A percentile compares a stretch with the other conserved stretches of the same genome.
phyloP scores from a whole-genome alignment of 2,113 vertebrate genomes.

The Rhynchomys soricoides region DNA sequence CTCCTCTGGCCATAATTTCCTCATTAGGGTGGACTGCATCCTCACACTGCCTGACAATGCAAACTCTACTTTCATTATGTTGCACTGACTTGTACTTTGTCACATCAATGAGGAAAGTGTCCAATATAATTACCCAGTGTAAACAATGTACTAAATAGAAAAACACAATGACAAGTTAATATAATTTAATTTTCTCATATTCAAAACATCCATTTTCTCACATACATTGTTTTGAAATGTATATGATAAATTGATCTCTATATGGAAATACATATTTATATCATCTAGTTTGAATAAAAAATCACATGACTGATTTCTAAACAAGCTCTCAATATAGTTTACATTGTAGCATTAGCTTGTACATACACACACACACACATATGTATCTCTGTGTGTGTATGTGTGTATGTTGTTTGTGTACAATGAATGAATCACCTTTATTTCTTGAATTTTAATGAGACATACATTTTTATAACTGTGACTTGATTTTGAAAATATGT shows the following conservation, averaged over 20 bases:
- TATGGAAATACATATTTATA: background rate
- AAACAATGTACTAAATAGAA: constrained; percentile 49
- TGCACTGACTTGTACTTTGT: background rate
- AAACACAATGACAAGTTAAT: constrained; percentile 45
- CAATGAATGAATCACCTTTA: constrained; percentile 23
- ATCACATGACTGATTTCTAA: background rate
- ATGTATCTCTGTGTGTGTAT: too few species aligned
- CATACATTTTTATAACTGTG: background rate
- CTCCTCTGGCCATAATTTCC: background rate
- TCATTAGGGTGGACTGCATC: background rate
- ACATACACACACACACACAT: background rate
- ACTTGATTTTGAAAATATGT: background rate
- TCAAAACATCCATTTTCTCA: background rate
- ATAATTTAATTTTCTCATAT: constrained; percentile 40
- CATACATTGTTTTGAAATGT: constrained; percentile 1
- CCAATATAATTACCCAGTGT: background rate
- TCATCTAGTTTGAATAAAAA: background rate
- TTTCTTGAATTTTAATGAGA: constrained; percentile 17
- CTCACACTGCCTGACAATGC: background rate
- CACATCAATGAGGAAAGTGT: background rate
- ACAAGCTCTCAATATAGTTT: constrained; percentile 24
- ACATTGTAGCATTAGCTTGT: constrained; percentile 42
- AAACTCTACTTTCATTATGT: background rate
- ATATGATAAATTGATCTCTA: background rate
- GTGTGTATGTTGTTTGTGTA: background rate